Conservation (phyloP, 1,140 invertebrate species). For the Brachionus angularis region DNA sequence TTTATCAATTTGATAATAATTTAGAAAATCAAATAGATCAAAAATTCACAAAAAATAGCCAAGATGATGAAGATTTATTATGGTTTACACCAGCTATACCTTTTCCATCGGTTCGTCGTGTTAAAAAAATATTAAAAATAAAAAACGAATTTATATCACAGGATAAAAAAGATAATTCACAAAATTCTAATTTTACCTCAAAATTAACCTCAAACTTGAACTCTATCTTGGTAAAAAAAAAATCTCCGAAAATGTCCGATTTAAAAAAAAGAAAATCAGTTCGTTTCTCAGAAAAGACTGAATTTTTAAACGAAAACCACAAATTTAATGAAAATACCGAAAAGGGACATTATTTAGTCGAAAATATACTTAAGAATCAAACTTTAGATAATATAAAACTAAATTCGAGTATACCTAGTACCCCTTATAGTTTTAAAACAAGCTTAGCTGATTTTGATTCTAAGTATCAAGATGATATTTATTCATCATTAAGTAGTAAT, state of each 20-base stretch:
- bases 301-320: neutral
- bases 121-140: slow-evolving; percentile 16
- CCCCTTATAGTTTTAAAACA: neutral
- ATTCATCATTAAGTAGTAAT: neutral
- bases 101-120: neutral
- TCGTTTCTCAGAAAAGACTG: slow-evolving; percentile 19
- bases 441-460: too few relatives aligned
- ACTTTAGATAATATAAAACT: slow-evolving; percentile 28
- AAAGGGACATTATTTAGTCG: slow-evolving; percentile 25
- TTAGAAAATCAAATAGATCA: neutral
- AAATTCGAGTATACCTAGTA: neutral
- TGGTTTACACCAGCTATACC: slow-evolving; percentile 33
- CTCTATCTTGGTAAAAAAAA: slow-evolving; percentile 4
- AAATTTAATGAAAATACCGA: neutral
- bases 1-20: neutral
- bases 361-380: slow-evolving; percentile 6
- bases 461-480: slow-evolving; percentile 6
- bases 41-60: too few relatives aligned
- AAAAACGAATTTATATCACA: too few relatives aligned
- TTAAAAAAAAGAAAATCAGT: slow-evolving; percentile 38
- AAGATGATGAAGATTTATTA: neutral
- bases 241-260: neutral
- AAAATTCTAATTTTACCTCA: too few relatives aligned
- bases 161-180: too few relatives aligned
- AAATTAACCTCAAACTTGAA: too few relatives aligned